Conservation (phyloP, 2,888 invertebrate genomes). For the Hemaris fuciformis region DNA sequence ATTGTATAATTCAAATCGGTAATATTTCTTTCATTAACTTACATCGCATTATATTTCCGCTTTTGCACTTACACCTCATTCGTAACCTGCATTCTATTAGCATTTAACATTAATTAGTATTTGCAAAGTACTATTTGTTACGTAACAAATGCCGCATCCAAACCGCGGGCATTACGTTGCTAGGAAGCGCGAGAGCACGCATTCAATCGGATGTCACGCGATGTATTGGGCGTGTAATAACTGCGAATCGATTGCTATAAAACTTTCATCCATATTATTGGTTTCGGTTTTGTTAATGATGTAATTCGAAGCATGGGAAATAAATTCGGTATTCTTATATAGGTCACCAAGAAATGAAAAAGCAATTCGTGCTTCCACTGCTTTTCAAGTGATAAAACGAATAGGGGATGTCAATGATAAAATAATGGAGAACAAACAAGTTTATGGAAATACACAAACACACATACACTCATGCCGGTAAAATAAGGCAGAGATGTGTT, state of each 20-base stretch:
- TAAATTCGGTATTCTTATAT: neutral
- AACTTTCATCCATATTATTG: conserved; percentile 34
- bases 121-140: neutral
- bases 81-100: neutral
- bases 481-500: too few relatives aligned
- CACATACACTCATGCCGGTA: too few relatives aligned
- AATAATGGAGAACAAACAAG: too few relatives aligned
- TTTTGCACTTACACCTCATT: too few relatives aligned
- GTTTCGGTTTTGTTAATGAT: conserved; percentile 13
- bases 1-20: too few relatives aligned
- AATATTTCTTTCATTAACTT: neutral
- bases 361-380: too few relatives aligned
- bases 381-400: too few relatives aligned
- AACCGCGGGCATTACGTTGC: conserved; percentile 14
- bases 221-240: conserved; percentile 25
- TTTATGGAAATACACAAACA: too few relatives aligned
- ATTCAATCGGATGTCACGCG: conserved; percentile 22
- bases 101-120: neutral
- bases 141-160: conserved; percentile 20
- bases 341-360: neutral
- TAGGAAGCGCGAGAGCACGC: conserved; percentile 15
- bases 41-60: neutral
- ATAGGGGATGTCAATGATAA: too few relatives aligned
- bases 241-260: conserved; percentile 28
- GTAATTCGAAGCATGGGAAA: conserved; percentile 3